Evolutionary conservation across 2,797 vertebrate species (phyloP), one percentile per base, ranked within the genome.

Genomic region (Coendou prehensilis): DNA sequence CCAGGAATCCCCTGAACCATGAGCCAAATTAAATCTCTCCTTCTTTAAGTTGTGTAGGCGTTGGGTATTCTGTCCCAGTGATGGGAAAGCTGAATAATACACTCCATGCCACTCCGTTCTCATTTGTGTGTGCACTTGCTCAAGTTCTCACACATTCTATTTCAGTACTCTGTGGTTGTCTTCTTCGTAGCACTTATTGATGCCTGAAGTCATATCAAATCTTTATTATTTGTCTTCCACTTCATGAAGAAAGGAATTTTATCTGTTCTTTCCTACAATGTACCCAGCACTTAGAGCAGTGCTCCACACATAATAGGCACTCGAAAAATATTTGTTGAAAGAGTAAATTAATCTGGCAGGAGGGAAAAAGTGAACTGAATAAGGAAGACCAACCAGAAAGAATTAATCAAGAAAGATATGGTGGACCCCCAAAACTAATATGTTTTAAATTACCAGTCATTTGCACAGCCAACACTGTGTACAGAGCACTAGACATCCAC

Each of bases 301-400:
- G 52, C 37, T 50, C 57, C n/a, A 64, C 11, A 75, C 30, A 9
- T 13, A 75, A 28, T 3, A 61, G 23, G 75, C 52, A 57, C 41
- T 67, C 45, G 30, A 23, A 47, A 92, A 90, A 26, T 33, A 69
- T 52, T 30, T 92, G 26, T 50, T 71, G 26, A 69, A 73, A 86
- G n/a, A 94, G 47, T 64, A 78, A 93, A 80, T 81, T 59, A 87
- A 67, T 41, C 81, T 33, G 59, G 26, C 47, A 85, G 61, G 80
- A 93, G 54, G 6, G 9, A 64, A 64, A 93, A 89, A 80, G 87
- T 56, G 23, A 89, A 45, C 14, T 28, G 45, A 76, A 64, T 23
- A 50, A 13, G 28, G 14, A 87, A 89, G 57, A 59, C 15, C 3
- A 61, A 7, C 59, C 56, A 69, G 71, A 61, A 93, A 78, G 85